Percentiles rank a stretch among this genome's conserved stretches.
phyloP scores from a whole-genome alignment of 2,888 invertebrate species.

The Ichneumon xanthorius region DNA sequence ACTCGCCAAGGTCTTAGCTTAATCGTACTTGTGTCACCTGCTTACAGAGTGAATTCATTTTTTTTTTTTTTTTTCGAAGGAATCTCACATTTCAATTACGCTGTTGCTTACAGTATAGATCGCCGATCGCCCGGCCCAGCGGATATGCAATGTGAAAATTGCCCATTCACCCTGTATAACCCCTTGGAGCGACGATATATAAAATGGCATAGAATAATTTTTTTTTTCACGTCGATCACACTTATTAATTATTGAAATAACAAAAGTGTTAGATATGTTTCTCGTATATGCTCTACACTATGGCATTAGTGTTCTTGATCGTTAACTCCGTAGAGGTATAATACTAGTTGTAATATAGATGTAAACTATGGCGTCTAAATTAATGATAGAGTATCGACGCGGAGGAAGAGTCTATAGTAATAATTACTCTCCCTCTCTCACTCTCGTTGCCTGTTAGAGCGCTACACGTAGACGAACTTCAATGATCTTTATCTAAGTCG shows the following conservation, averaged over 20 bases:
- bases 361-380: constrained; percentile 35
- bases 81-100: constrained; percentile 27
- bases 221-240: constrained; percentile 39
- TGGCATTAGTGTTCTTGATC: constrained; percentile 35
- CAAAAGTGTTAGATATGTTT: constrained; percentile 64
- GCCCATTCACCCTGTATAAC: constrained; percentile 38
- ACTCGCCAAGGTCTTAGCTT: constrained; percentile 50
- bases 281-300: constrained; percentile 48
- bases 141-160: constrained; percentile 33
- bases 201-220: constrained; percentile 51
- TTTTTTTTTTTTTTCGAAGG: background rate
- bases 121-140: constrained; percentile 15
- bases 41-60: constrained; percentile 36
- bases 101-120: constrained; percentile 4
- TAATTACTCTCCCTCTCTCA: constrained; percentile 12
- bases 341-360: constrained; percentile 22
- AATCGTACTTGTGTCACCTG: constrained; percentile 27
- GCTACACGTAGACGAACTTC: constrained; percentile 34
- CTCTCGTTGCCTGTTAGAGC: constrained; percentile 18
- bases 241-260: constrained; percentile 45
- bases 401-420: constrained; percentile 28
- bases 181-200: constrained; percentile 45
- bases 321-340: constrained; percentile 7
- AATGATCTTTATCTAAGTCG: constrained; percentile 11
- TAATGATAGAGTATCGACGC: constrained; percentile 49